Conservation (phyloP, 2,888 invertebrate species). For the Drosophila mimica region DNA sequence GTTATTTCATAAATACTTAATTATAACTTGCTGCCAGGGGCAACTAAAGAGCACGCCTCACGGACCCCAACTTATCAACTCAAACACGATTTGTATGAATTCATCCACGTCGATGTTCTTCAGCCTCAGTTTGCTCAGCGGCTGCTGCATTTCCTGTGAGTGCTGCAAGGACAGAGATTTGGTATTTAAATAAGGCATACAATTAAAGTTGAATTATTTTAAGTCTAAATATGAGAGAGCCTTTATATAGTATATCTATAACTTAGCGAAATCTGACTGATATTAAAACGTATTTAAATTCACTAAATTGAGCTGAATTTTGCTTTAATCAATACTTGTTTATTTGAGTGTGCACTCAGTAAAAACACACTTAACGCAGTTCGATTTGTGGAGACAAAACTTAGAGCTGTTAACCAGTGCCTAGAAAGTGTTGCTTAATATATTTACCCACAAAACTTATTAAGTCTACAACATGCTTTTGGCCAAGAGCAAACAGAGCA, state of each 20-base stretch:
- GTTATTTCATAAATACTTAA: slow-evolving; percentile 59
- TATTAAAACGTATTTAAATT: background rate
- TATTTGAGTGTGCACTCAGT: too few species aligned
- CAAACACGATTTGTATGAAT: slow-evolving; percentile 62
- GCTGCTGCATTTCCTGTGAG: slow-evolving; percentile 54
- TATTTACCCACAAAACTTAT: too few species aligned
- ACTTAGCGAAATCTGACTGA: background rate
- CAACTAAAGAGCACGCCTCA: slow-evolving; percentile 14
- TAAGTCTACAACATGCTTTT: background rate
- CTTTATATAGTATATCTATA: too few species aligned
- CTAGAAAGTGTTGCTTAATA: too few species aligned
- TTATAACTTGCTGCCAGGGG: slow-evolving; percentile 43
- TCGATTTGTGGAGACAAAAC: too few species aligned
- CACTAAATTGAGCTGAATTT: too few species aligned
- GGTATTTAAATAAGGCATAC: background rate
- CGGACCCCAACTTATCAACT: slow-evolving; percentile 80
- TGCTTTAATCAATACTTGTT: too few species aligned
- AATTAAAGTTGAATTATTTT: background rate
- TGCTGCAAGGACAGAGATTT: slow-evolving; percentile 46
- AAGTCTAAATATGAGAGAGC: background rate
- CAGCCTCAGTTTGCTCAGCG: slow-evolving; percentile 54
- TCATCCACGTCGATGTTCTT: slow-evolving; percentile 77
- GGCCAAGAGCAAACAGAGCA: background rate
- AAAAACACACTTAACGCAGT: too few species aligned
- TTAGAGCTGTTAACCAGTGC: too few species aligned